Evolutionary conservation across 1,140 invertebrate species (phyloP), one percentile per base, ranked within the genome.

Genomic region (Popillia japonica): DNA sequence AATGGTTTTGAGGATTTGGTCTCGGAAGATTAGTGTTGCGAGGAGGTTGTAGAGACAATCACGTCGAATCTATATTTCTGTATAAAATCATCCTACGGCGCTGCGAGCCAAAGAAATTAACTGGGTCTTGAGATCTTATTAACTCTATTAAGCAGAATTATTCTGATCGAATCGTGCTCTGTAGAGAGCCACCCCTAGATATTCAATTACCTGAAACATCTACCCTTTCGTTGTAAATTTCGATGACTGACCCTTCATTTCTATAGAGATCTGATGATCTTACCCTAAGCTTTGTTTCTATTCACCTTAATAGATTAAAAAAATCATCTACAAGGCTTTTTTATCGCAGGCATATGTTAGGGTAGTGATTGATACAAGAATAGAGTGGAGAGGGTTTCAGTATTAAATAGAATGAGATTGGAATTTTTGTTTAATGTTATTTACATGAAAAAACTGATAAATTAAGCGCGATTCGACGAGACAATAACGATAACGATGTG

Each of bases 181-280:
- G 55, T n/a, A 55, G 40, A 76, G 55, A 22, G 61, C 14, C 41
- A 76, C 17, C 75, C 75, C 40, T 68, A 11, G 22, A 23, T 77
- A n/a, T 79, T 61, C 78, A 79, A 79, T 79, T 77, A 79, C 59
- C 44, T 8, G 27, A 8, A 59, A 55, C 75, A 68, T 23, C 61
- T 77, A 72, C 78, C 78, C 78, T 41, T 79, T 79, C 74, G 73
- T n/a, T 78, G 78, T 78, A 72, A 78, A n/a, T 20, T 68, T 27
- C 61, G 27, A 27, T 20, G 61, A 8, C 11, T 34, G 61, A 34
- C 61, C 61, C 8, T 68, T 27, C 61, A 14, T 34, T 68, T 34
- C 61, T 68, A 68, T 68, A 68, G 61, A 68, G 22, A 68, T 68
- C 61, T 27, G 61, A 68, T 68, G 61, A 27, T 68, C 9, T 20